Evolutionary conservation across 2,113 vertebrate genomes (phyloP).

Genomic region (Platysternon megacephalum): DNA sequence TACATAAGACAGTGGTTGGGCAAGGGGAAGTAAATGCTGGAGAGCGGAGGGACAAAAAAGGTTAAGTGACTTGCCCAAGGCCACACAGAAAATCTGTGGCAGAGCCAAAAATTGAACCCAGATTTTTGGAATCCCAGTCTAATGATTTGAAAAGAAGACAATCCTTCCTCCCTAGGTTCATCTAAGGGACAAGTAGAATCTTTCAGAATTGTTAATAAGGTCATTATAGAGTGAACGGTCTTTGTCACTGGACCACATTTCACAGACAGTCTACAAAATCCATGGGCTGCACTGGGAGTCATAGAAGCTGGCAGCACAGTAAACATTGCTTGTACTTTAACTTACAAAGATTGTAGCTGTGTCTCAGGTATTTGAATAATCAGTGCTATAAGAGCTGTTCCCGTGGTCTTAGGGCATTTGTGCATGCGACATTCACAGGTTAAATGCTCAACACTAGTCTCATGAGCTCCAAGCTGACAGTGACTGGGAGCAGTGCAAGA

Average conservation of each 20-base stretch:
- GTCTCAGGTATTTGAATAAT: not conserved
- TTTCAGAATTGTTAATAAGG: not conserved
- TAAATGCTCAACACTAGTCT: not conserved
- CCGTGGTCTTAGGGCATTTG: not conserved
- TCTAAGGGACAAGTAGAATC: not conserved
- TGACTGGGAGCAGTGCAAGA: not conserved
- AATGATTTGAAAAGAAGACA: not conserved
- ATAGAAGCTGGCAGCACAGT: not conserved
- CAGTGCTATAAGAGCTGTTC: rapidly evolving
- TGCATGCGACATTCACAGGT: rapidly evolving
- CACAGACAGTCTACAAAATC: not conserved
- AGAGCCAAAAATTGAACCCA: not conserved
- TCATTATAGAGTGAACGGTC: not conserved
- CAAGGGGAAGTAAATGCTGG: not conserved
- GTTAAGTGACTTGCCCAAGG: not conserved
- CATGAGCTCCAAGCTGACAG: rapidly evolving
- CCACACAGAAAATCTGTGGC: not conserved
- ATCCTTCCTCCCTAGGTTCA: not conserved
- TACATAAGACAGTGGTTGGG: not conserved
- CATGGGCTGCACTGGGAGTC: not conserved
- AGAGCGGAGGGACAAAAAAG: not conserved
- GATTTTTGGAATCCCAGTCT: not conserved
- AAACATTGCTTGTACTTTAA: rapidly evolving
- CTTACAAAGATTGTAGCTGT: not conserved
- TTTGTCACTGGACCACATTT: not conserved